Percentiles rank a stretch among this genome's conserved stretches.
Conservation (phyloP, 2,888 invertebrate genomes). For the Ischnus inquisitorius region DNA sequence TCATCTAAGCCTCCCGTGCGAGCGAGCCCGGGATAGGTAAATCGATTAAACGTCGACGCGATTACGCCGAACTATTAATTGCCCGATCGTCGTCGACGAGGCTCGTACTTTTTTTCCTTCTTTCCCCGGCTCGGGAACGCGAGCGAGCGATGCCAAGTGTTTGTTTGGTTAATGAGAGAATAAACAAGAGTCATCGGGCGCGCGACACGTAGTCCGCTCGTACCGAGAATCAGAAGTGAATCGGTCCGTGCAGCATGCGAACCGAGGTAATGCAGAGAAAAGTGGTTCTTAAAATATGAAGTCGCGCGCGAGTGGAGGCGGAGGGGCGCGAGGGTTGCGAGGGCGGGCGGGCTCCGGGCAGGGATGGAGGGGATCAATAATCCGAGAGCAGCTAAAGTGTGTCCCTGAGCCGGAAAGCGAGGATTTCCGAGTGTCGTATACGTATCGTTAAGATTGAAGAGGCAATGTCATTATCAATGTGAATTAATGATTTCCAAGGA, state of each 20-base stretch:
- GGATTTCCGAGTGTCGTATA: slow-evolving; percentile 18
- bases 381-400: not conserved
- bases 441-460: slow-evolving; percentile 6
- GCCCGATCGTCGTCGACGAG: not conserved
- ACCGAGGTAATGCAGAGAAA: slow-evolving; percentile 12
- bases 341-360: no score
- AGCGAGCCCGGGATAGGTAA: no score
- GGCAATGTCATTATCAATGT: slow-evolving; percentile 68
- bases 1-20: no score
- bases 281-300: slow-evolving; percentile 46
- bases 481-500: slow-evolving; percentile 69
- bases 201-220: slow-evolving; percentile 35
- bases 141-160: slow-evolving; percentile 39
- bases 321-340: no score
- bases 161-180: slow-evolving; percentile 32
- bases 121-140: slow-evolving; percentile 28
- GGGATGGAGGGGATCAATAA: slow-evolving; percentile 4
- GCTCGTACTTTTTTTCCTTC: slow-evolving; percentile 25
- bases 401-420: slow-evolving; percentile 31
- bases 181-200: slow-evolving; percentile 34
- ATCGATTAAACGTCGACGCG: not conserved
- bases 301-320: not conserved
- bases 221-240: slow-evolving; percentile 19
- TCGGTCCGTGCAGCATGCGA: not conserved
- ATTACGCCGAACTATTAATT: slow-evolving; percentile 7